Evolutionary conservation across 2,113 vertebrate species (phyloP).

Genomic region (Gavia stellata): DNA sequence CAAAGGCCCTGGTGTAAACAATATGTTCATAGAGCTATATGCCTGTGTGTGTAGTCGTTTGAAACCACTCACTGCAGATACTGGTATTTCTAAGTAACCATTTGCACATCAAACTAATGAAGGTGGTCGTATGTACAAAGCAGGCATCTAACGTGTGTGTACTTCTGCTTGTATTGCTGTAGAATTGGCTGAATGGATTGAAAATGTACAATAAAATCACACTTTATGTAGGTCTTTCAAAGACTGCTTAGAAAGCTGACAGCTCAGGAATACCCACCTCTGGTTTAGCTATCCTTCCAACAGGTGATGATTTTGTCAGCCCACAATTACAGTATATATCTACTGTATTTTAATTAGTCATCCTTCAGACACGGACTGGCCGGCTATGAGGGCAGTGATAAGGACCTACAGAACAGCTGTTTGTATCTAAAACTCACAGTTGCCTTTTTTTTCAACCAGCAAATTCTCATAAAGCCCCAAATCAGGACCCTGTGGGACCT

Average conservation of each 20-base stretch:
- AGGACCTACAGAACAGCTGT: not conserved
- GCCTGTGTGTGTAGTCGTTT: not conserved
- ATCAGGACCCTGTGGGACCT: not conserved
- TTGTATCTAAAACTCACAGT: not conserved
- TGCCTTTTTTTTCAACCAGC: not conserved
- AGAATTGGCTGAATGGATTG: not conserved
- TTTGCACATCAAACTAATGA: not conserved
- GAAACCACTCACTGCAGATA: not conserved
- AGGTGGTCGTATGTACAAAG: not conserved
- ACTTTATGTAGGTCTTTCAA: not conserved
- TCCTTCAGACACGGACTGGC: rapidly evolving
- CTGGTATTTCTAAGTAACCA: not conserved
- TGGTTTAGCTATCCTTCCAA: not conserved
- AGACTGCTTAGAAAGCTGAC: not conserved
- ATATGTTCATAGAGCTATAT: not conserved
- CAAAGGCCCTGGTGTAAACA: not conserved
- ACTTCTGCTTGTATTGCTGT: not conserved
- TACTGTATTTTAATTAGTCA: not conserved
- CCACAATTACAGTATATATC: not conserved
- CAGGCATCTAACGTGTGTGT: rapidly evolving
- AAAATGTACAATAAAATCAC: not conserved
- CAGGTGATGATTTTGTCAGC: not conserved
- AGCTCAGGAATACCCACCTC: not conserved
- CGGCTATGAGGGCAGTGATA: not conserved
- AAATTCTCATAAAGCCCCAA: not conserved